Conservation (phyloP, 2,888 invertebrate genomes). For the Blastobasis lacticolella region DNA sequence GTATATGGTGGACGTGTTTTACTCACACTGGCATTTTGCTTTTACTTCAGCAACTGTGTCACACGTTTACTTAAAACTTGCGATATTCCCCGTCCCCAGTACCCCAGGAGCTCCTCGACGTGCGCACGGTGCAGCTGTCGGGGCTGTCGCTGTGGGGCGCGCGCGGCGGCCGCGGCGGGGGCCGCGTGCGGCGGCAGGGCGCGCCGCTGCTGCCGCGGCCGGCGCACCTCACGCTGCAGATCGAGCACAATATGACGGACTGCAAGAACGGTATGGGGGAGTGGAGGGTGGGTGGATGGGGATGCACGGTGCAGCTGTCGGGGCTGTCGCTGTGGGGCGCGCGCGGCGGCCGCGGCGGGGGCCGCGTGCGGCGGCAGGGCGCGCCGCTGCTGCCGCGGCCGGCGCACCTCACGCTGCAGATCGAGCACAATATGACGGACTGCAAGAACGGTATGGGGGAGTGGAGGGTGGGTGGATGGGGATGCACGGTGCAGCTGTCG, state of each 20-base stretch:
- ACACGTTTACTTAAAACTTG: background rate
- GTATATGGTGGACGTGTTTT: too few species aligned
- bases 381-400: conserved; percentile 86
- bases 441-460: conserved; percentile 60
- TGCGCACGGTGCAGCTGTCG: conserved; percentile 80
- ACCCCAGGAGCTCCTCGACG: conserved; percentile 78
- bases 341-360: conserved; percentile 48
- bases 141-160: conserved; percentile 87
- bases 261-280: conserved; percentile 60
- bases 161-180: conserved; percentile 48
- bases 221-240: conserved; percentile 84
- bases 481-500: conserved; percentile 78
- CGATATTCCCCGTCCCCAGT: conserved; percentile 14
- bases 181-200: conserved; percentile 52
- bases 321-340: conserved; percentile 87
- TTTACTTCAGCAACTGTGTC: too few species aligned
- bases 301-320: conserved; percentile 78
- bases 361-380: conserved; percentile 52
- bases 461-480: conserved; percentile 1
- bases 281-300: conserved; percentile 1
- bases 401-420: conserved; percentile 84
- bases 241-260: conserved; percentile 87
- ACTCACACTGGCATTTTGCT: too few species aligned
- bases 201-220: conserved; percentile 86
- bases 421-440: conserved; percentile 87